Conservation (phyloP, 30 jellyfish, hydroid and myxozoan genomes). For the Aurelia coerulea region DNA sequence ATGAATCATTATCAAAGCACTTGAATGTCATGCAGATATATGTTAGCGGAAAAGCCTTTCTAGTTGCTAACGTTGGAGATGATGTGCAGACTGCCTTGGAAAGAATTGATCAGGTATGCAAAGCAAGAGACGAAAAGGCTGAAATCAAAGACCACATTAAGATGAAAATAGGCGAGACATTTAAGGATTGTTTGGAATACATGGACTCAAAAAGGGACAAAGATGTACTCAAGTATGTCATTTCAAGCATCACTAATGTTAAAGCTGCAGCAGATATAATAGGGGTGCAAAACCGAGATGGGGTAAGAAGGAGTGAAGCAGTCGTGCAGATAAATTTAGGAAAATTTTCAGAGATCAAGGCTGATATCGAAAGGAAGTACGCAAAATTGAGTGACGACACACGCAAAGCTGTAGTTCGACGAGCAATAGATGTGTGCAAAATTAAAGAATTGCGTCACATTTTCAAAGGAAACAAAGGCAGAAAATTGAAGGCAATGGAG, state of each 20-base stretch:
- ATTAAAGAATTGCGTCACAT: constrained; percentile 6
- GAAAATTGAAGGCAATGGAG: constrained; percentile 10
- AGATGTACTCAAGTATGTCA: constrained; percentile 12
- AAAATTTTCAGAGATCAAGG: background rate
- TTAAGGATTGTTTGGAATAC: background rate
- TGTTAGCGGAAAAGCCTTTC: background rate
- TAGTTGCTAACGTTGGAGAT: constrained; percentile 6
- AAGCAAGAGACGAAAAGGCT: constrained; percentile 11
- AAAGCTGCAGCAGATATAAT: constrained; percentile 8
- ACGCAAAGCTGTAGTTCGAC: background rate
- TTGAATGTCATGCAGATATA: constrained; percentile 1
- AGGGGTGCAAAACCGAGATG: constrained; percentile 6
- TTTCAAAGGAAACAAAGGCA: constrained; percentile 2
- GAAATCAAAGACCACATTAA: background rate
- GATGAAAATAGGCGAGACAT: background rate
- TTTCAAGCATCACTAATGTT: background rate
- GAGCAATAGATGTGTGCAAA: background rate
- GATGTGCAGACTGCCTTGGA: constrained; percentile 12
- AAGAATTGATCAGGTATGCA: background rate
- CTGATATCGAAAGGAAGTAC: background rate
- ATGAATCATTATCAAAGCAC: constrained; percentile 7
- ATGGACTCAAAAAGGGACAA: constrained; percentile 26
- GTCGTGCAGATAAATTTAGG: background rate
- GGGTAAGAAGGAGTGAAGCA: constrained; percentile 4
- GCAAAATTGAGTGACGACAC: background rate